phyloP scores from a whole-genome alignment of 1,140 invertebrate species.

The Pinna nobilis region DNA sequence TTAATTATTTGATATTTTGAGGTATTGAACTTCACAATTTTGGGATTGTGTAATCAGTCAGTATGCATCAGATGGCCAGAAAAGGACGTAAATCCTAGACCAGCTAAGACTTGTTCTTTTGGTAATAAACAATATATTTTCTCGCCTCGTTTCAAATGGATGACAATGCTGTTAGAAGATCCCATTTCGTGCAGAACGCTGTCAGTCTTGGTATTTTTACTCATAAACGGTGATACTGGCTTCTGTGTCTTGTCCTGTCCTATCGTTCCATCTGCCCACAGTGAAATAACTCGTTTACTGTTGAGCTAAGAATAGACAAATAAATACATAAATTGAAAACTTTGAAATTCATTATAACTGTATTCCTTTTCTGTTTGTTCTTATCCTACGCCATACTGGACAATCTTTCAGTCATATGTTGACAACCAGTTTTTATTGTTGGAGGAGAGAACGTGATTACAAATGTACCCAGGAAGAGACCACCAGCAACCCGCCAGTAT shows the following conservation, averaged over 20 bases:
- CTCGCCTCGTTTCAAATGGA: constrained; percentile 26
- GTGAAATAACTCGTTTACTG: constrained; percentile 7
- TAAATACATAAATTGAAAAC: neutral
- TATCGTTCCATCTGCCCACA: constrained; percentile 32
- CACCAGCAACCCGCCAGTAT: no score
- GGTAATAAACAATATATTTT: constrained; percentile 37
- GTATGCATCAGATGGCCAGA: constrained; percentile 31
- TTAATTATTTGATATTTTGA: neutral
- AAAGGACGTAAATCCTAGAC: constrained; percentile 35
- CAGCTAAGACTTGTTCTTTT: constrained; percentile 31
- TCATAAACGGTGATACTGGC: constrained; percentile 5
- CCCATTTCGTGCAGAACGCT: constrained; percentile 29
- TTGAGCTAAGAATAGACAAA: constrained; percentile 4
- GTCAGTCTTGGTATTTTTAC: neutral
- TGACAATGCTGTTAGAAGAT: constrained; percentile 35
- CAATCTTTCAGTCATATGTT: neutral
- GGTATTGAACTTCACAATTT: no score
- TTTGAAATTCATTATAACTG: constrained; percentile 1
- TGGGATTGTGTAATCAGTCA: constrained; percentile 4
- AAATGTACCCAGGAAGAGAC: no score
- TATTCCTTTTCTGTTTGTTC: constrained; percentile 9
- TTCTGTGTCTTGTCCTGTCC: neutral
- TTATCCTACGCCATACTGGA: neutral
- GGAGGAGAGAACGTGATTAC: no score
- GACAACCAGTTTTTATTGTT: neutral